Evolutionary conservation across 2,797 vertebrate genomes (phyloP).

Genomic region (Sciurus carolinensis): DNA sequence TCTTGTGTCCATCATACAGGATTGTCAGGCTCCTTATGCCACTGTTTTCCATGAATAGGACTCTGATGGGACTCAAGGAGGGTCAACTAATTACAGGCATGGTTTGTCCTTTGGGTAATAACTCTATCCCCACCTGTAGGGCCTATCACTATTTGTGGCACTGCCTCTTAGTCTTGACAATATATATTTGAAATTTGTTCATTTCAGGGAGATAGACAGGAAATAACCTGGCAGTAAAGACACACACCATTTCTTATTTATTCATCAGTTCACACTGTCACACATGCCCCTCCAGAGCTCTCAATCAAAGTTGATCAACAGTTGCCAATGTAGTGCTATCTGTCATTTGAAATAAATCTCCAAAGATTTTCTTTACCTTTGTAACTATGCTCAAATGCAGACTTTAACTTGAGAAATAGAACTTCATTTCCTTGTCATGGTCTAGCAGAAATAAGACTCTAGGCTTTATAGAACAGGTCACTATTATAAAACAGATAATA

Average conservation of each 20-base stretch:
- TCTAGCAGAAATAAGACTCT: neutral
- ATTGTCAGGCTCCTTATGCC: neutral
- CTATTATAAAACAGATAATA: neutral
- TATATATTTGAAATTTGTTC: conserved; percentile 39
- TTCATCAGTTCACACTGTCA: conserved; percentile 59
- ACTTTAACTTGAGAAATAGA: conserved; percentile 3
- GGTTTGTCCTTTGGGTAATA: conserved; percentile 2
- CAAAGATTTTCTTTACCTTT: neutral
- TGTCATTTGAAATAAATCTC: conserved; percentile 58
- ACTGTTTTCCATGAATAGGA: neutral
- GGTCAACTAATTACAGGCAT: conserved; percentile 19
- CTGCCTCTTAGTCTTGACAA: conserved; percentile 52
- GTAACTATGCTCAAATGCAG: neutral
- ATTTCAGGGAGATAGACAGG: neutral
- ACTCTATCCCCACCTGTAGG: conserved; percentile 8
- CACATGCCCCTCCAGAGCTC: neutral
- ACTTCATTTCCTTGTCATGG: neutral
- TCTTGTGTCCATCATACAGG: neutral
- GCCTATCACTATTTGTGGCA: conserved; percentile 26
- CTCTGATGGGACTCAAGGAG: neutral
- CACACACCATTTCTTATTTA: conserved; percentile 57
- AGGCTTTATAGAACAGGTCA: neutral
- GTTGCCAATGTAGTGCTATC: neutral
- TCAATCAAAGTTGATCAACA: conserved; percentile 32
- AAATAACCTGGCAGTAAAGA: conserved; percentile 53